These are phyloP conservation scores for Orchesellides sinensis DNA, from an alignment of 2,888 invertebrate genomes.

Conservation along the genomic window DNA sequence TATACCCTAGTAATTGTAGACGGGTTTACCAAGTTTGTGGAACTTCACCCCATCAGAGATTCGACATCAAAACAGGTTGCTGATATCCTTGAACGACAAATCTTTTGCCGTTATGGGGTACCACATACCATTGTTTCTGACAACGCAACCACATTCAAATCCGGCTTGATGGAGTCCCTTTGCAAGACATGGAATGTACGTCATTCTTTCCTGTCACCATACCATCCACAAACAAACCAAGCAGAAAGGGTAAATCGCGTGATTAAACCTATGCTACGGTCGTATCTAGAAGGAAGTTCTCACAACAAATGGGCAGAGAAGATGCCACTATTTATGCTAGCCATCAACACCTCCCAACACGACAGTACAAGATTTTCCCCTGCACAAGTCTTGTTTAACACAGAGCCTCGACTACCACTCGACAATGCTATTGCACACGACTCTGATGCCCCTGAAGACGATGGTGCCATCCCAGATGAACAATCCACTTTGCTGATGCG, in stretches of 20 bases:
- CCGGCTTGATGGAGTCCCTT: constrained; percentile 42
- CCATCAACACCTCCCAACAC: background rate
- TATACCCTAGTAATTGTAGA: constrained; percentile 61
- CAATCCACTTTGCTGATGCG: background rate
- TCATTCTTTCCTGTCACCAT: constrained; percentile 40
- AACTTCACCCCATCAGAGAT: constrained; percentile 52
- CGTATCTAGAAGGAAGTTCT: background rate
- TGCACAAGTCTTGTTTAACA: background rate
- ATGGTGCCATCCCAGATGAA: background rate
- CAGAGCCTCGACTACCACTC: background rate
- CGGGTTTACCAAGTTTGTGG: constrained; percentile 58
- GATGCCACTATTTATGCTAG: constrained; percentile 4
- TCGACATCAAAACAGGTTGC: constrained; percentile 50
- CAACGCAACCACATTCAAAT: constrained; percentile 59
- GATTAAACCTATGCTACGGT: constrained; percentile 41
- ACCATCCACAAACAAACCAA: constrained; percentile 59
- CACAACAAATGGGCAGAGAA: constrained; percentile 9
- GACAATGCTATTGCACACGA: background rate
- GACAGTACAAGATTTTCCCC: constrained; percentile 2
- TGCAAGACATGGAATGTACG: constrained; percentile 59
- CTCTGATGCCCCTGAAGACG: background rate
- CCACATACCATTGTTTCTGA: constrained; percentile 57
- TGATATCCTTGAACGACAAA: constrained; percentile 51
- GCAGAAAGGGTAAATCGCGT: constrained; percentile 60
- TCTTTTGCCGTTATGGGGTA: constrained; percentile 61